A percentile compares a stretch with the other conserved stretches of the same genome.
Conservation (phyloP, 2,113 vertebrate species). For the Eclectus roratus region DNA sequence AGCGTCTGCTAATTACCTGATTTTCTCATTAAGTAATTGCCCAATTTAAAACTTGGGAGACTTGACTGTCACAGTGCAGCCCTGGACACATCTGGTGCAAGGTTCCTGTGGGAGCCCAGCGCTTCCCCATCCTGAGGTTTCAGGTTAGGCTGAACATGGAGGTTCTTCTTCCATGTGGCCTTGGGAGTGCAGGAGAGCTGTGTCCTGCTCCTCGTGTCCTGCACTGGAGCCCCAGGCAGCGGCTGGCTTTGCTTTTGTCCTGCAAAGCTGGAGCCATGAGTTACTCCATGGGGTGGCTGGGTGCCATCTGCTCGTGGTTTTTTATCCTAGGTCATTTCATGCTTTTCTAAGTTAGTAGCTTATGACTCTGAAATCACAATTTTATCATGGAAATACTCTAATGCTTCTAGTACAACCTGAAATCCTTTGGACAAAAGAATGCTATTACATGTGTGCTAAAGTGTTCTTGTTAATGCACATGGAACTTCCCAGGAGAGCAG, state of each 20-base stretch:
- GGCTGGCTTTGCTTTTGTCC: not conserved
- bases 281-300: not conserved
- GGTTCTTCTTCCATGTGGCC: not conserved
- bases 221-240: not conserved
- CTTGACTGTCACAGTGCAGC: not conserved
- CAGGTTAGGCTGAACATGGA: not conserved
- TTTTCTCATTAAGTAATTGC: not conserved
- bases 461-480: not conserved
- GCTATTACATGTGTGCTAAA: not conserved
- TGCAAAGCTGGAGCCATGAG: not conserved
- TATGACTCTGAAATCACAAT: not conserved
- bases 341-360: not conserved
- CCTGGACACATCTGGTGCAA: not conserved
- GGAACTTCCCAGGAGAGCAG: not conserved
- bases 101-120: not conserved
- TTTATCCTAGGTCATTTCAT: not conserved
- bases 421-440: not conserved
- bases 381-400: not conserved
- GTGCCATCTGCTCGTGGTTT: fast-evolving
- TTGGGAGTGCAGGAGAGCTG: not conserved
- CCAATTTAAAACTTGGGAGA: not conserved
- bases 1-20: not conserved
- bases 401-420: not conserved
- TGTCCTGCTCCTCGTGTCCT: fast-evolving
- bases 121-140: fast-evolving